Base-by-base conservation (phyloP, 2,797 vertebrate genomes). In the Diceros bicornis region DNA sequence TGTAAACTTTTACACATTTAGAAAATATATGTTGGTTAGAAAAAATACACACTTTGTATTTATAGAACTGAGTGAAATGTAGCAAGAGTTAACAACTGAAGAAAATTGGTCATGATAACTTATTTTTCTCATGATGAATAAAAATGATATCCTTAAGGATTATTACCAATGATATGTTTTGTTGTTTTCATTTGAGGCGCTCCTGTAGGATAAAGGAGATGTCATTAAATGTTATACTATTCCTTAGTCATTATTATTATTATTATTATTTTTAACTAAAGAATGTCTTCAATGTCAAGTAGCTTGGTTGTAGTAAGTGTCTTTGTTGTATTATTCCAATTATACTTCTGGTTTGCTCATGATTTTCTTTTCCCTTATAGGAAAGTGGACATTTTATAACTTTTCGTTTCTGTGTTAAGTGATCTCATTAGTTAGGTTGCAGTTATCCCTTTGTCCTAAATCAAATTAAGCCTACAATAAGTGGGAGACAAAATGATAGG, bases 61-160 rank as follows among this genome's bases (percentile, higher is more conserved):
- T 96, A 75, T 77, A 91, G 52, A 95, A 89, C 74, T 78, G 6
- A 88, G 29, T 41, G 86, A 25, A 96, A 94, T 86, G 14, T 71
- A 90, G 41, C 57, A 83, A 89, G 71, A 97, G n/a, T 62, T 91
- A 95, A 75, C 50, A 94, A 77, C 20, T 75, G 44, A 89, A 92
- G 74, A 89, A 89, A 93, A 83, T 89, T 47, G 86, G 47, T 79
- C 68, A 89, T 88, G 59, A 71, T 91, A 62, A 92, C 34, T 4
- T 68, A 41, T 92, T 75, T 95, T 69, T 85, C 37, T 50, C 29
- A 75, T 72, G 61, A 85, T 85, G 41, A 91, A 62, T 95, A 89
- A 96, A 92, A 91, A 74, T 88, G 47, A 52, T 94, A 64, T 55
- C 72, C n/a, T 88, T 84, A 81, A 88, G 52, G 41, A 77, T 32